phyloP scores from a whole-genome alignment of 2,888 invertebrate genomes.

The Hyposoter didymator region DNA sequence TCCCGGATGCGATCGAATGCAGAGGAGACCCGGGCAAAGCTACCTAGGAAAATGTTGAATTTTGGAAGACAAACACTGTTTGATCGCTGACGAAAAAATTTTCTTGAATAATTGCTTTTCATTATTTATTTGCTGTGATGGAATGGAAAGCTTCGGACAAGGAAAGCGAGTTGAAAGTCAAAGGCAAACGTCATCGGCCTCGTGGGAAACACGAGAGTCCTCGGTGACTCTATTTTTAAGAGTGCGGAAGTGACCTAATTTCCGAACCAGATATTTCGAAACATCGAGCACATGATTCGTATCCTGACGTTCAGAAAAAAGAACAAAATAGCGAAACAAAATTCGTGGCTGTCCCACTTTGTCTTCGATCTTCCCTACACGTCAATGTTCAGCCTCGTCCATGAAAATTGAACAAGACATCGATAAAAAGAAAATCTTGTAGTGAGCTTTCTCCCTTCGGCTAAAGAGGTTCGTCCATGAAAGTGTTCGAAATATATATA shows the following conservation, averaged over 20 bases:
- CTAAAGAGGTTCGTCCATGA: slow-evolving; percentile 20
- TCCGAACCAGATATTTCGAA: too few species aligned
- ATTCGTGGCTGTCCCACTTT: background rate
- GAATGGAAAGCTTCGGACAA: too few species aligned
- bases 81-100: background rate
- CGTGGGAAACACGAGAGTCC: too few species aligned
- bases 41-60: background rate
- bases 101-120: background rate
- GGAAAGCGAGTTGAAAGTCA: too few species aligned
- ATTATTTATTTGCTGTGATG: background rate
- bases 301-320: too few species aligned
- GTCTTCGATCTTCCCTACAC: background rate
- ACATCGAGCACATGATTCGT: too few species aligned
- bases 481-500: slow-evolving; percentile 20
- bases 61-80: background rate
- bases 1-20: background rate
- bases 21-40: background rate
- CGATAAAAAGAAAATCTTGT: slow-evolving; percentile 51
- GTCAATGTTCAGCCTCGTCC: background rate
- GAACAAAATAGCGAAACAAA: background rate
- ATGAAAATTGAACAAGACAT: slow-evolving; percentile 46
- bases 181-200: too few species aligned
- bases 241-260: too few species aligned
- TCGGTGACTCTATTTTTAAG: too few species aligned
- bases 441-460: slow-evolving; percentile 27